A percentile compares a stretch with the other conserved stretches of the same genome.
Evolutionary conservation across 2,113 vertebrate species (phyloP).

Genomic region (Sinocyclocheilus grahami): DNA sequence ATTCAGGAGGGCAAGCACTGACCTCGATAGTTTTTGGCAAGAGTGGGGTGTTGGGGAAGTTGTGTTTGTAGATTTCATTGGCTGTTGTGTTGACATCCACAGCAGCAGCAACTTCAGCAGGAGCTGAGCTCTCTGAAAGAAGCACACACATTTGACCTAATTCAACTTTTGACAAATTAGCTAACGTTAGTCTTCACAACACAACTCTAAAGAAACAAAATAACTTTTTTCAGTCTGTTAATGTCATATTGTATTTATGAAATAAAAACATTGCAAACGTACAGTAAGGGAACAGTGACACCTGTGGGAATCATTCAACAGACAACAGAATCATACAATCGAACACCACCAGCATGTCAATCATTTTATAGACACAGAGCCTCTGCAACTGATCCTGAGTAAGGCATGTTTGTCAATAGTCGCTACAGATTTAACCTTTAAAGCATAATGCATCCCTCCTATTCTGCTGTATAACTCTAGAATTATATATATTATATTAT

Average conservation of each 20-base stretch:
- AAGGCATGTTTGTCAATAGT: not conserved
- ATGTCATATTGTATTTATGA: not conserved
- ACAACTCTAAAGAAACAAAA: not conserved
- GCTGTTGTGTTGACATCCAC: conserved; percentile 92
- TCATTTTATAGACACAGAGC: not conserved
- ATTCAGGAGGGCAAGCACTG: conserved; percentile 50
- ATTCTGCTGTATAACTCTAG: conserved; percentile 91
- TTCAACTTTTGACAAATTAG: not conserved
- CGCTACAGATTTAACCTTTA: conserved; percentile 70
- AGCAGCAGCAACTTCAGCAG: conserved; percentile 85
- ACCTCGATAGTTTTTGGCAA: conserved; percentile 96
- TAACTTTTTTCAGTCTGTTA: not conserved
- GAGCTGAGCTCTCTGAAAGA: conserved; percentile 79
- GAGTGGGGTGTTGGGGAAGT: conserved; percentile 83
- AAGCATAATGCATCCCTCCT: conserved; percentile 91
- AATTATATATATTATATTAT: too few species aligned
- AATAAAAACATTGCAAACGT: not conserved
- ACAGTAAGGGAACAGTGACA: conserved; percentile 48
- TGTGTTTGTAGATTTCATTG: conserved; percentile 90
- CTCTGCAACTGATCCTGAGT: not conserved
- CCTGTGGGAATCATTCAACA: conserved; percentile 29
- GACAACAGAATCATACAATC: not conserved
- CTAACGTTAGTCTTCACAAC: not conserved
- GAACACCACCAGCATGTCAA: not conserved
- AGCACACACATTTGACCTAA: not conserved